A percentile compares a stretch with the other conserved stretches of the same genome.
Evolutionary conservation across 2,888 invertebrate genomes (phyloP).

Genomic region (Lasius fuliginosus): DNA sequence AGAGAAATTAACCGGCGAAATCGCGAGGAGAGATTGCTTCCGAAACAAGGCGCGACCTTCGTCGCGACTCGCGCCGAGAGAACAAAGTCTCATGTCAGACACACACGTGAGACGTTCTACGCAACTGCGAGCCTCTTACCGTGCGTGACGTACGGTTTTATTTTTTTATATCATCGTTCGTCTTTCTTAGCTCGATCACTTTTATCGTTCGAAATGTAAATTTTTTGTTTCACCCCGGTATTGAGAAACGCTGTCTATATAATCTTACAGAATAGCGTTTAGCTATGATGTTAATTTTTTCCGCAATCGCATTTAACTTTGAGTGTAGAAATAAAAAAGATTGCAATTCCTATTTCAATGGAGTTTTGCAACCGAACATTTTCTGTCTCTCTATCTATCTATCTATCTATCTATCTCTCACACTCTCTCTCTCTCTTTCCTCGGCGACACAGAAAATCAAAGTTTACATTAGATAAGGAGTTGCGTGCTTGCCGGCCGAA

Average conservation of each 20-base stretch:
- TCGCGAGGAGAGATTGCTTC: constrained; percentile 37
- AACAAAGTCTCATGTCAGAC: not conserved
- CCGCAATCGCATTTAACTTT: not conserved
- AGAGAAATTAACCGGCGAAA: constrained; percentile 51
- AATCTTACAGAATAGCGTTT: not conserved
- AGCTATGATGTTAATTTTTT: not conserved
- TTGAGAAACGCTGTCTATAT: constrained; percentile 3
- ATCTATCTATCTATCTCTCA: not conserved
- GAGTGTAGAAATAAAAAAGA: constrained; percentile 25
- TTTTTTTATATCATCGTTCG: not conserved
- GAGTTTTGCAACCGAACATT: not conserved
- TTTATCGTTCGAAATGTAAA: not conserved
- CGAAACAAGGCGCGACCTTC: constrained; percentile 42
- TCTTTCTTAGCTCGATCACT: not conserved
- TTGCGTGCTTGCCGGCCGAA: constrained; percentile 79
- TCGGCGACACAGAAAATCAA: constrained; percentile 75
- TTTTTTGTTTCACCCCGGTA: not conserved
- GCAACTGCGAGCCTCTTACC: not conserved
- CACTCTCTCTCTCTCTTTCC: not conserved
- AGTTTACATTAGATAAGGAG: constrained; percentile 83
- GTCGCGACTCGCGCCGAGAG: constrained; percentile 10
- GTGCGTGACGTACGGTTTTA: not conserved
- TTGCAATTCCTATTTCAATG: constrained; percentile 1
- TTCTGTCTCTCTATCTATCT: not conserved
- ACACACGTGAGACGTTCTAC: not conserved